Percentiles rank a stretch among this genome's conserved stretches.
Conservation (phyloP, 2,888 invertebrate species). For the Halocaridina rubra region DNA sequence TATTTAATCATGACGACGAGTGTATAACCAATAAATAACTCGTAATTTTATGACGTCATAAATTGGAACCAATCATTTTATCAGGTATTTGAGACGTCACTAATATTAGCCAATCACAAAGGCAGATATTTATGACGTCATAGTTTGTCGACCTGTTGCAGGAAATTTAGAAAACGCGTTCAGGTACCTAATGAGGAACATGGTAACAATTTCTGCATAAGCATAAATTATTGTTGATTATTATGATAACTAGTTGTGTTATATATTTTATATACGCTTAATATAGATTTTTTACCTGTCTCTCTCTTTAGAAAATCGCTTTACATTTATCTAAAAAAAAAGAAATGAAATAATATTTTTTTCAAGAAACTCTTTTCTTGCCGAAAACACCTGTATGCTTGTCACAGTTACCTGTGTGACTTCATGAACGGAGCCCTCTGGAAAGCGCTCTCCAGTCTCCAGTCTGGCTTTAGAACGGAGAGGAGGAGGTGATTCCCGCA, state of each 20-base stretch:
- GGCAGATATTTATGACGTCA: constrained; percentile 16
- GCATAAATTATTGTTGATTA: not conserved
- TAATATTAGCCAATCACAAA: constrained; percentile 1
- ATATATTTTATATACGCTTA: not conserved
- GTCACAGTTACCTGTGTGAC: too few relatives aligned
- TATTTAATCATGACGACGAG: too few relatives aligned
- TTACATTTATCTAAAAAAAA: not conserved
- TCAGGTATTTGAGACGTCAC: not conserved
- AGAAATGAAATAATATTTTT: too few relatives aligned
- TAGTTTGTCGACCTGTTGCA: constrained; percentile 38
- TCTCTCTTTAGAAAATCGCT: not conserved
- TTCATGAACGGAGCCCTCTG: too few relatives aligned
- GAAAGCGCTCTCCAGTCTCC: too few relatives aligned
- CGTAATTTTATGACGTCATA: not conserved
- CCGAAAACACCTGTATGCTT: too few relatives aligned
- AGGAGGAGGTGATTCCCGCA: too few relatives aligned
- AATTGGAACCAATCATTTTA: not conserved
- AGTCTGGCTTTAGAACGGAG: too few relatives aligned
- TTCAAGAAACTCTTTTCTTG: too few relatives aligned
- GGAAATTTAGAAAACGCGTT: not conserved
- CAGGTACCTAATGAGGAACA: not conserved
- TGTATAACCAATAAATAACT: too few relatives aligned
- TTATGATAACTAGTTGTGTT: not conserved
- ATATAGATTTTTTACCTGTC: not conserved
- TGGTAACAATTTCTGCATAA: not conserved